Base-by-base conservation (phyloP, 2,888 invertebrate species). In the Alentia gelatinosa region DNA sequence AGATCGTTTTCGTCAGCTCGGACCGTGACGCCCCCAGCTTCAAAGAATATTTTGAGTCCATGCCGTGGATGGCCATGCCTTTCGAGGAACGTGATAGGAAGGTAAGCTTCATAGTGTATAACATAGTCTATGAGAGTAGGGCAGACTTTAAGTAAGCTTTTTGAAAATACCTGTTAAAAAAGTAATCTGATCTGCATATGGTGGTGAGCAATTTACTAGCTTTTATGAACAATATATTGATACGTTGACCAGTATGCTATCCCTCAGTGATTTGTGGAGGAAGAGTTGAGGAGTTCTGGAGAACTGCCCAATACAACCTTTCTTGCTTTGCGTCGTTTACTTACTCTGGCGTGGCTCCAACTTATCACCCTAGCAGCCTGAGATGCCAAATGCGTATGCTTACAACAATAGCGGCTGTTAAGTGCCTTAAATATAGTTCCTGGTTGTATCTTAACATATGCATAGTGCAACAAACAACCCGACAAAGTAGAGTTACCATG, bases 1-100 rank as follows among this genome's bases (percentile, higher is more conserved):
- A 97, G 93, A 94, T 97, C 30, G 95, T 97, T 19, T 97, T 97
- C 93, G 95, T 97, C 30, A 96, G 96, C 50, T 96, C 96, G 47
- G 97, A 97, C 93, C 94, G 95, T 26, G 94, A 95, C 68, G 95
- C 96, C 68, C 94, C 93, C 1, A 94, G 94, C 15, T 95, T 96
- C 92, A 93, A 95, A 12, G 94, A 94, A 15, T 97, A 97, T 93
- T 96, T 96, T 93, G 93, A 93, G 1, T 95, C 95, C 68, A 96
- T 96, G 93, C 96, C 97, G 89, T 97, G 97, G 93, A 94, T 95
- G 63, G 96, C 96, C 37, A 90, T 97, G 30, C 95, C 96, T 30
- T 96, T 94, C 93, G 94, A 94, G 30, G 94, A 93, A n/a, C 89
- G 92, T 40, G 93, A 93, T 0, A 90, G 37, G 37, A 94, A 93